These are phyloP conservation scores for Pituophis catenifer DNA, from an alignment of 2,113 vertebrate species.

Conservation along the genomic window DNA sequence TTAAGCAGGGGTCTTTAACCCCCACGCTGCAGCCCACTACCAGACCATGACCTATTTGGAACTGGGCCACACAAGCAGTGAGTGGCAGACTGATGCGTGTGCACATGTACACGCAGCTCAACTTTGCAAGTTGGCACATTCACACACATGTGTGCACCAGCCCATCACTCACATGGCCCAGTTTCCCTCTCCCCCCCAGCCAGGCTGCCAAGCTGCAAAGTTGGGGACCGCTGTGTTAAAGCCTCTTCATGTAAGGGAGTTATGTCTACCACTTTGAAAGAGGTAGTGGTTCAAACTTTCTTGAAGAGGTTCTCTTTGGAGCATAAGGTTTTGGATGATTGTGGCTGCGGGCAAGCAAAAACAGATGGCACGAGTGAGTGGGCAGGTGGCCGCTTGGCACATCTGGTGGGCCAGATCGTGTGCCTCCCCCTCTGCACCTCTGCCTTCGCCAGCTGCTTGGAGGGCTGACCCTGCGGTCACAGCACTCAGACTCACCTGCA, in stretches of 20 bases:
- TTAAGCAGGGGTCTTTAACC: neutral
- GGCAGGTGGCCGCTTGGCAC: too few relatives aligned
- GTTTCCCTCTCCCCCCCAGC: neutral
- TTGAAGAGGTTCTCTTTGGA: neutral
- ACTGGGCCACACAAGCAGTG: fast-evolving
- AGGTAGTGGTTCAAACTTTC: neutral
- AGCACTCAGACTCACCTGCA: too few relatives aligned
- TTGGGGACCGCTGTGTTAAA: neutral
- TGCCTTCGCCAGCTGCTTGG: too few relatives aligned
- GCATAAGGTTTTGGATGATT: neutral
- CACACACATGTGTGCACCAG: neutral
- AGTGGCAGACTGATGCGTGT: too few relatives aligned
- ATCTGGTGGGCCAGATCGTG: too few relatives aligned
- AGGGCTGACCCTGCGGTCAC: too few relatives aligned
- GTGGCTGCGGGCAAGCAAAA: neutral
- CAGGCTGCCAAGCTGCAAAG: neutral
- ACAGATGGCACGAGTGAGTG: too few relatives aligned
- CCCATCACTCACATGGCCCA: neutral
- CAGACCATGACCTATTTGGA: neutral
- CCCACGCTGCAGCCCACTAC: too few relatives aligned
- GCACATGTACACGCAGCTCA: neutral
- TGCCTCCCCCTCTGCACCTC: too few relatives aligned
- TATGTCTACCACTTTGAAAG: neutral
- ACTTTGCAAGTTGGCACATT: neutral
- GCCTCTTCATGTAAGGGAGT: neutral